These are phyloP conservation scores for Hydropsyche betteni DNA, from an alignment of 2,888 invertebrate genomes.

Conservation along the genomic window DNA sequence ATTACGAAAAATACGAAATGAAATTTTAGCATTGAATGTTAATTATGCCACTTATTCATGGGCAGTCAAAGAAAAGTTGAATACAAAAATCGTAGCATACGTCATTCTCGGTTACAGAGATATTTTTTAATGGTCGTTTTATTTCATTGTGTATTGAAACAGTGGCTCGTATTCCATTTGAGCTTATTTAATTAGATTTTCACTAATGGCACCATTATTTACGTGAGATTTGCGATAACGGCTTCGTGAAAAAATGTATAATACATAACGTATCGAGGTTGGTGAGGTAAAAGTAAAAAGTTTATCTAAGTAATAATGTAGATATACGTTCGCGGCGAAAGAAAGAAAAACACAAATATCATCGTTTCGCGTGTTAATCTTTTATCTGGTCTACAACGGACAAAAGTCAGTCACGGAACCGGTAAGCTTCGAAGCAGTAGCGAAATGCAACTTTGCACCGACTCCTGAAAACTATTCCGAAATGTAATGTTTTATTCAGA, in stretches of 20 bases:
- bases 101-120: background rate
- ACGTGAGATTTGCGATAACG: conserved; percentile 16
- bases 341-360: conserved; percentile 4
- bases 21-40: background rate
- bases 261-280: background rate
- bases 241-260: background rate
- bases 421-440: background rate
- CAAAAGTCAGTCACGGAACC: conserved; percentile 9
- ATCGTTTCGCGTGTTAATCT: conserved; percentile 37
- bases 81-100: background rate
- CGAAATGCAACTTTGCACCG: conserved; percentile 17
- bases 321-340: background rate
- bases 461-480: too few species aligned
- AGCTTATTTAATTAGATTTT: conserved; percentile 18
- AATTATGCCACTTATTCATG: background rate
- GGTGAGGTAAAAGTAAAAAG: background rate
- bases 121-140: conserved; percentile 6
- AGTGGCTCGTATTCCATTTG: background rate
- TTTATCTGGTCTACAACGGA: conserved; percentile 15
- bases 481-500: too few species aligned
- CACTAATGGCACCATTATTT: conserved; percentile 10
- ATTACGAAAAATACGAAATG: too few species aligned
- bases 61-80: background rate
- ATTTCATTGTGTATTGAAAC: conserved; percentile 14
- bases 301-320: too few species aligned